A percentile compares a stretch with the other conserved stretches of the same genome.
Conservation (phyloP, 2,113 vertebrate species). For the Zosterops borbonicus region DNA sequence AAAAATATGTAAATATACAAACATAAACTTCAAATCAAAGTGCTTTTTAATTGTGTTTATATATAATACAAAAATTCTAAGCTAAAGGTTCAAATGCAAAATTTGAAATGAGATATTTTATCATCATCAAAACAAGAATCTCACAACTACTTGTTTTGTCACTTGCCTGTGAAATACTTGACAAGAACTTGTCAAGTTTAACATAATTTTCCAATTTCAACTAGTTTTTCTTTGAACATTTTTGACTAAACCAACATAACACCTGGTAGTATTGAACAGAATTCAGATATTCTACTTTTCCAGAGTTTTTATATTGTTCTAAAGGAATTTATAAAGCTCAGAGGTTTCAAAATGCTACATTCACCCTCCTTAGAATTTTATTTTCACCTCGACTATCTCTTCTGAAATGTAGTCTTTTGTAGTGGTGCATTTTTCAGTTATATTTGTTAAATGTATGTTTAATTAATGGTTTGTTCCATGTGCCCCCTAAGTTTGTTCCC, state of each 20-base stretch:
- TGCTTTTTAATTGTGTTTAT: not conserved
- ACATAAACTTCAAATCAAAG: not conserved
- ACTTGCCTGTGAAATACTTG: not conserved
- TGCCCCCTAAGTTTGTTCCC: too few species aligned
- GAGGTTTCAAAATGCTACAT: not conserved
- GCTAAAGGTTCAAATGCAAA: not conserved
- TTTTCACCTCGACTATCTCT: not conserved
- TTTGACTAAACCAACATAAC: not conserved
- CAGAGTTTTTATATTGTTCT: not conserved
- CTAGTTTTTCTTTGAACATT: not conserved
- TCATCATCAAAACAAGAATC: not conserved
- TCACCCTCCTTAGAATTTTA: not conserved
- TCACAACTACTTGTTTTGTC: not conserved
- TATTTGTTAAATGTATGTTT: too few species aligned
- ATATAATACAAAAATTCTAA: not conserved
- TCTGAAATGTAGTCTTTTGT: not conserved
- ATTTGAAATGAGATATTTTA: not conserved
- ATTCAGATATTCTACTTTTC: not conserved
- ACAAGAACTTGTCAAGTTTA: not conserved
- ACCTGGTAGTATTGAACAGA: not conserved
- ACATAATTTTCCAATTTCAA: not conserved
- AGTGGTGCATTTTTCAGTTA: too few species aligned
- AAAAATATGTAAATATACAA: not conserved
- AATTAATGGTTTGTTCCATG: too few species aligned
- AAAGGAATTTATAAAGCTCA: not conserved